A percentile compares a stretch with the other conserved stretches of the same genome.
phyloP scores from a whole-genome alignment of 1,140 invertebrate genomes.

The Drosophila saltans region DNA sequence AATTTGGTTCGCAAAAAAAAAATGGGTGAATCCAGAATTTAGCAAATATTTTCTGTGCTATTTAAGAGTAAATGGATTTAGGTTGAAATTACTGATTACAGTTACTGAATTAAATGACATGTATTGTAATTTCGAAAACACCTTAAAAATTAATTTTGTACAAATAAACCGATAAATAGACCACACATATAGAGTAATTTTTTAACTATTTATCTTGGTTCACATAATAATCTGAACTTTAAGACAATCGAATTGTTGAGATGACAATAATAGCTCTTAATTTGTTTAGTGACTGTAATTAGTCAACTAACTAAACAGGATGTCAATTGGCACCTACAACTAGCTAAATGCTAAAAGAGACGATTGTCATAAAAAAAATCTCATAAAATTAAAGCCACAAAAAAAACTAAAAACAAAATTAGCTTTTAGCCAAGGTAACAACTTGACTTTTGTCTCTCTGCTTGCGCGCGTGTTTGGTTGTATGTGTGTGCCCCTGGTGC shows the following conservation, averaged over 20 bases:
- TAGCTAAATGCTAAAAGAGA: background rate
- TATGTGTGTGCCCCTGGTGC: slow-evolving; percentile 29
- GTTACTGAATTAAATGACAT: no score
- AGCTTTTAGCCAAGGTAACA: slow-evolving; percentile 46
- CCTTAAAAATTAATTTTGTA: no score
- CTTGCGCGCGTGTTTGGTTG: slow-evolving; percentile 5
- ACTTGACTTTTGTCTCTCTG: slow-evolving; percentile 12
- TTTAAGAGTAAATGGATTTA: background rate
- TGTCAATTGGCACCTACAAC: background rate
- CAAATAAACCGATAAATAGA: no score
- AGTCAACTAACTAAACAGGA: background rate
- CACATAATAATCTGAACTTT: no score
- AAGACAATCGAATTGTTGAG: no score
- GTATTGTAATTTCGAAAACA: no score
- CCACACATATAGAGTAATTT: no score
- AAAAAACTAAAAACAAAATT: slow-evolving; percentile 40
- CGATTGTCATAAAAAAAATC: slow-evolving; percentile 2
- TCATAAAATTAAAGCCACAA: slow-evolving; percentile 21
- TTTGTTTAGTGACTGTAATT: no score
- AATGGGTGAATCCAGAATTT: background rate
- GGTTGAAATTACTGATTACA: background rate
- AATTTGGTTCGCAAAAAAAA: background rate
- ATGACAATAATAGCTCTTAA: no score
- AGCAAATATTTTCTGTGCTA: background rate
- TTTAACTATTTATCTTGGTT: no score